phyloP scores from a whole-genome alignment of 2,113 vertebrate genomes.

The Oryzias celebensis region DNA sequence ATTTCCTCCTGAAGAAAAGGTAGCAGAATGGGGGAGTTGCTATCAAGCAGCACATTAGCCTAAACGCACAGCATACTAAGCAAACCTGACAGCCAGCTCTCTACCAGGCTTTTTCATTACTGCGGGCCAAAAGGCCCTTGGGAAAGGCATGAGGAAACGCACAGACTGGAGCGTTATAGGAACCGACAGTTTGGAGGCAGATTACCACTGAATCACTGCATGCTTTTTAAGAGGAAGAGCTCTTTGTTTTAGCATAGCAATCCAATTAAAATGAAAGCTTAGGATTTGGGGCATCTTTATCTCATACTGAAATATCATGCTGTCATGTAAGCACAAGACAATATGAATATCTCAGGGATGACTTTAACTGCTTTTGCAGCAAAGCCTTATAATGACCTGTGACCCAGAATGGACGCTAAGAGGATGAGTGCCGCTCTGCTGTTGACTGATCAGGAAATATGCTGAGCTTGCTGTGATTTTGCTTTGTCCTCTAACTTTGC shows the following conservation, averaged over 20 bases:
- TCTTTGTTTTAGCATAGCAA: conserved; percentile 36
- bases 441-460: conserved; percentile 45
- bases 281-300: conserved; percentile 42
- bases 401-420: conserved; percentile 31
- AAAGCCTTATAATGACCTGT: conserved; percentile 33
- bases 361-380: neutral
- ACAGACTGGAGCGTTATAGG: conserved; percentile 68
- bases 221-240: conserved; percentile 57
- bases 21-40: conserved; percentile 67
- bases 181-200: conserved; percentile 72
- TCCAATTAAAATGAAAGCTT: conserved; percentile 39
- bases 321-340: conserved; percentile 6
- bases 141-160: conserved; percentile 68
- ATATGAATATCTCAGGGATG: neutral
- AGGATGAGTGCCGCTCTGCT: conserved; percentile 25
- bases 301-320: conserved; percentile 9
- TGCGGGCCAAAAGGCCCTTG: conserved; percentile 67
- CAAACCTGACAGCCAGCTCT: conserved; percentile 74
- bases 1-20: conserved; percentile 74
- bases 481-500: conserved; percentile 61
- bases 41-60: conserved; percentile 76
- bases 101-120: conserved; percentile 77
- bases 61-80: conserved; percentile 70
- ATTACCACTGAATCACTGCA: conserved; percentile 70
- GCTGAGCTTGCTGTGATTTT: conserved; percentile 53